These are phyloP conservation scores for Cepaea hortensis DNA, from an alignment of 2,888 invertebrate genomes.

Conservation along the genomic window DNA sequence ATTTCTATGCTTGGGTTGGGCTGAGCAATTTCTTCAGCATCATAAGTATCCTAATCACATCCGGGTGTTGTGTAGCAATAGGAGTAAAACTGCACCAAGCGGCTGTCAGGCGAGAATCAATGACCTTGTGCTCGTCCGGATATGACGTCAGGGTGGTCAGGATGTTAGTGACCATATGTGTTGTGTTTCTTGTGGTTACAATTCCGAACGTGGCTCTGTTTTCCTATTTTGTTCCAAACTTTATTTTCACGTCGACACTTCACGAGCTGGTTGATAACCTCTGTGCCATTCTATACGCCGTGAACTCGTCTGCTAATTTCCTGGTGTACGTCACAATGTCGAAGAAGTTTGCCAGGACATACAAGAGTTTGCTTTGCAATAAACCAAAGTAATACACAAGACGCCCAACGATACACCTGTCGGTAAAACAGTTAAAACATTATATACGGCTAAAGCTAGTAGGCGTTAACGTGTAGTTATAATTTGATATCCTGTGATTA, in stretches of 20 bases:
- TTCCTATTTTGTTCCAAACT: conserved; percentile 20
- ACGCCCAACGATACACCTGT: too few species aligned
- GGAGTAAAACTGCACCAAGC: neutral
- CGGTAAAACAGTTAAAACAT: too few species aligned
- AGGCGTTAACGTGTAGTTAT: too few species aligned
- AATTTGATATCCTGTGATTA: too few species aligned
- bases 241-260: neutral
- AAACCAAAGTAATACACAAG: neutral
- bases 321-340: conserved; percentile 35
- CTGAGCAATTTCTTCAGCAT: conserved; percentile 3
- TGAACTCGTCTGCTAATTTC: conserved; percentile 23
- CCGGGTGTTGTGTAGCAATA: conserved; percentile 15
- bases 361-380: neutral
- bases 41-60: neutral
- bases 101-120: neutral
- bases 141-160: conserved; percentile 29
- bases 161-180: conserved; percentile 21
- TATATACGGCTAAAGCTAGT: too few species aligned
- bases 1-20: conserved; percentile 27
- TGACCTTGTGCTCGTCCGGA: neutral
- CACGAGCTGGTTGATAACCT: conserved; percentile 5
- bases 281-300: neutral
- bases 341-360: conserved; percentile 16
- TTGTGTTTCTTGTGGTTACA: neutral
- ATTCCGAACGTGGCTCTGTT: conserved; percentile 5